These are phyloP conservation scores for Heliconius himera DNA, from an alignment of 1,140 invertebrate genomes.

Conservation along the genomic window DNA sequence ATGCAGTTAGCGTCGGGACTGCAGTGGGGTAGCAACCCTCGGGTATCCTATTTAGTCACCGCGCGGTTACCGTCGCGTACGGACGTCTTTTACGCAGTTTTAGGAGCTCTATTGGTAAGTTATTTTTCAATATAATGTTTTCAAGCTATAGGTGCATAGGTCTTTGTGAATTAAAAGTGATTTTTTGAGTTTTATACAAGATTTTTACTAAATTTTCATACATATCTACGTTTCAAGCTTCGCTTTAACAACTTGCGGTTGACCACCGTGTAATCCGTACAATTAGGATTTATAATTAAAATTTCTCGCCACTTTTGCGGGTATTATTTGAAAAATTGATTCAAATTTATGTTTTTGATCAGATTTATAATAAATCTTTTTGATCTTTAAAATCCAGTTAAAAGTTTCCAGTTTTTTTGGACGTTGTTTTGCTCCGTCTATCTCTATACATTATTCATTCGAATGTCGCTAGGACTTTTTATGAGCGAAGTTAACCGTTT, in stretches of 20 bases:
- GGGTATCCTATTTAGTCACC: not conserved
- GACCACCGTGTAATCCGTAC: not conserved
- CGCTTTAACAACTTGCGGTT: not conserved
- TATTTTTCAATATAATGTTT: not conserved
- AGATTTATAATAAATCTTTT: not conserved
- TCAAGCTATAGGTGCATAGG: not conserved
- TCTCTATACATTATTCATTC: conserved; percentile 18
- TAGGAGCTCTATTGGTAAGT: not conserved
- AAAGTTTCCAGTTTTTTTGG: not conserved
- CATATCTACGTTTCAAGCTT: not conserved
- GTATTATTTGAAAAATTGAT: not conserved
- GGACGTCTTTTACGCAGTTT: not conserved
- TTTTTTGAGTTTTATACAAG: not conserved
- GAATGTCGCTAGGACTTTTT: conserved; percentile 23
- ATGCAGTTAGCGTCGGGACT: conserved; percentile 10
- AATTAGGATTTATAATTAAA: not conserved
- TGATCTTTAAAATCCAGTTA: not conserved
- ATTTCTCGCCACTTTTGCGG: not conserved
- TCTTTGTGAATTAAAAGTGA: not conserved
- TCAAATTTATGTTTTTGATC: not conserved
- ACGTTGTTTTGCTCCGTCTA: no score
- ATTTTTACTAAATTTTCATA: not conserved
- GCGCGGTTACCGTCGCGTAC: conserved; percentile 9
- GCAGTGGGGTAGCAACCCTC: conserved; percentile 11
- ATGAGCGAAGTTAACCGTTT: conserved; percentile 33